Evolutionary conservation across 1,140 invertebrate genomes (phyloP), one percentile per base, ranked within the genome.

Genomic region (Lucilia cuprina): DNA sequence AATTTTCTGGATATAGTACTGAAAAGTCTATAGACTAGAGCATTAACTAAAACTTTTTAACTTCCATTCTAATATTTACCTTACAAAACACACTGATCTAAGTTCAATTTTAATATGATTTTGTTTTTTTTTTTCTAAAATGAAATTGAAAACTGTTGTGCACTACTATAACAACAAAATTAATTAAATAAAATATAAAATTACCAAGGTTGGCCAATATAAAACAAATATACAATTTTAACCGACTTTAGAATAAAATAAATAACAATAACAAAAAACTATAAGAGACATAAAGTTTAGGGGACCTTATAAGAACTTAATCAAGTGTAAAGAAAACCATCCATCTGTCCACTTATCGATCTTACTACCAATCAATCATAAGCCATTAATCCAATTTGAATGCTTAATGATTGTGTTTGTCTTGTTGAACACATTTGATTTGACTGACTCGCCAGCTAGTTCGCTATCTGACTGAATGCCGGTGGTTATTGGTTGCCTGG

Each of bases 351-450:
- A 21, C 41, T 49, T 80, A 80, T 49, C n/a, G 41, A 80, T 80
- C 47, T 35, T 49, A 80, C 19, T 80, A 80, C 41, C 77, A 80
- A 80, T 80, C 77, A 80, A 80, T 80, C 77, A 80, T 80, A 80
- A 80, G 41, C 19, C 77, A 80, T 80, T 80, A 80, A 80, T 80
- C 41, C 41, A 80, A 80, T 80, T 80, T 80, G 77, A 80, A 80
- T 80, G n/a, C 41, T 10, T 50, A 50, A 50, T 49, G 77, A 25
- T 47, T 47, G 77, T 47, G 21, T 80, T 77, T 35, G 25, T 80
- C 47, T 49, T 80, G 65, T 70, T 70, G n/a, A 21, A 70, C n/a
- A 70, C 65, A 21, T 70, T 55, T 55, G 13, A 41, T 41, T 41
- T 41, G 41, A 41, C 41, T 41, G 41, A 10, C 41, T 41, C 25